These are phyloP conservation scores for Polyommatus icarus DNA, from an alignment of 2,888 invertebrate genomes.

Conservation along the genomic window DNA sequence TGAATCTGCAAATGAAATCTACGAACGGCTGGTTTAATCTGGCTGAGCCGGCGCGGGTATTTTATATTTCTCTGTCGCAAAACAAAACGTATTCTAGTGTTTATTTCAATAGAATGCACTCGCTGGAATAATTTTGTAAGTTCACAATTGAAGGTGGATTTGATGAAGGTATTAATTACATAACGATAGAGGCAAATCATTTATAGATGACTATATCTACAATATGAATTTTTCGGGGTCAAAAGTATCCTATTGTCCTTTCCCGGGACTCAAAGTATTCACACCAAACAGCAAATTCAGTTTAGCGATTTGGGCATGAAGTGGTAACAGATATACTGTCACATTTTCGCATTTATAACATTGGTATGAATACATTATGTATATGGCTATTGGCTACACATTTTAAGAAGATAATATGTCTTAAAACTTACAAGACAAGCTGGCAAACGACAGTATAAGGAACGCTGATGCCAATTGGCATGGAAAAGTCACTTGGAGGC, in stretches of 20 bases:
- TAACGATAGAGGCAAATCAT: neutral
- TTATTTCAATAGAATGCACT: conserved; percentile 31
- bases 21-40: conserved; percentile 57
- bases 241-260: too few relatives aligned
- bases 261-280: too few relatives aligned
- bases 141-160: neutral
- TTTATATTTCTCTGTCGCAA: conserved; percentile 38
- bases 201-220: neutral
- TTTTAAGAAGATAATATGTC: neutral
- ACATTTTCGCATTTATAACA: too few relatives aligned
- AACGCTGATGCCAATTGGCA: conserved; percentile 14
- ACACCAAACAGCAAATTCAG: too few relatives aligned
- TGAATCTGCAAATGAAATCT: conserved; percentile 68
- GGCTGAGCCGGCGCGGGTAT: conserved; percentile 43
- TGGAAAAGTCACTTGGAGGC: conserved; percentile 9
- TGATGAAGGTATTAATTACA: neutral
- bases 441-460: conserved; percentile 1
- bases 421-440: neutral
- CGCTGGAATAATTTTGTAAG: conserved; percentile 22
- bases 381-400: neutral
- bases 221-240: too few relatives aligned
- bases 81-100: conserved; percentile 34
- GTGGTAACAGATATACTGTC: too few relatives aligned
- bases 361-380: too few relatives aligned
- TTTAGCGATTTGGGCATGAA: too few relatives aligned